phyloP scores from a whole-genome alignment of 2,888 invertebrate species.

The Dusona sp. region DNA sequence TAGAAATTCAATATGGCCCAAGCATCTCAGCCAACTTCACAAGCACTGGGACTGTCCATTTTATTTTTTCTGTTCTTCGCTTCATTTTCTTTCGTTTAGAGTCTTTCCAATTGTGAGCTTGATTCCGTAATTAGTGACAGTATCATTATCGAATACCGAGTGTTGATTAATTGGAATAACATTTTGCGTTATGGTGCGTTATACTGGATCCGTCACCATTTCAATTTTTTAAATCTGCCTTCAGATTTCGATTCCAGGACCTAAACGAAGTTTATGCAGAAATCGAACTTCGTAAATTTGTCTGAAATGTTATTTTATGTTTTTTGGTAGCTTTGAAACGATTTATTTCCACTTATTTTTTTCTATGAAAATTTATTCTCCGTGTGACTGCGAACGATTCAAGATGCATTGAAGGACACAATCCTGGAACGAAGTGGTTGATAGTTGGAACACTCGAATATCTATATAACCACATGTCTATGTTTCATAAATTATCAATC shows the following conservation, averaged over 20 bases:
- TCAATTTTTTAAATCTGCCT: neutral
- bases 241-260: neutral
- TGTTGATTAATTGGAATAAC: neutral
- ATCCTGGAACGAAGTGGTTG: too few relatives aligned
- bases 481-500: too few relatives aligned
- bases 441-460: neutral
- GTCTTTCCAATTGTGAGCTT: neutral
- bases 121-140: neutral
- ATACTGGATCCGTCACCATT: neutral
- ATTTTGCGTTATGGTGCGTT: neutral
- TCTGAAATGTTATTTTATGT: too few relatives aligned
- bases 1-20: neutral
- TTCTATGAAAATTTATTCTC: too few relatives aligned
- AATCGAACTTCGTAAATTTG: too few relatives aligned
- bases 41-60: neutral
- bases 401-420: too few relatives aligned
- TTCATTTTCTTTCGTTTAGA: neutral
- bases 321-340: too few relatives aligned
- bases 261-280: neutral
- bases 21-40: neutral
- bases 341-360: too few relatives aligned
- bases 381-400: too few relatives aligned
- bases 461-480: neutral
- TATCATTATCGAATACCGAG: neutral
- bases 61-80: neutral